phyloP scores from a whole-genome alignment of 1,140 invertebrate genomes.

The Drosophila sproati region DNA sequence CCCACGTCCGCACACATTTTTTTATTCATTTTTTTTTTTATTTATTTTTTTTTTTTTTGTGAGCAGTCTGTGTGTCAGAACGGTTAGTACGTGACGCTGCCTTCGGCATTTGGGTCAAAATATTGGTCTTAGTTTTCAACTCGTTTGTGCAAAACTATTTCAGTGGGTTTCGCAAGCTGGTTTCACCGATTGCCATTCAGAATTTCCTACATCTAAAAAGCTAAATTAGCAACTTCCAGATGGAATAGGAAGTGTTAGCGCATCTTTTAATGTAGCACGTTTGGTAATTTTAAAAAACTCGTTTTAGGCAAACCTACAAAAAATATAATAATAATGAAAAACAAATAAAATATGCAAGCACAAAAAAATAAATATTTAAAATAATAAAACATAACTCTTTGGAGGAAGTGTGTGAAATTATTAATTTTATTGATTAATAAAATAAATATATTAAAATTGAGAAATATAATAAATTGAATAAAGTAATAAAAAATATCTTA shows the following conservation, averaged over 20 bases:
- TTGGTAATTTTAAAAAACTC: too few relatives aligned
- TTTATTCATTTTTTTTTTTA: neutral
- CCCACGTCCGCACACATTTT: slow-evolving; percentile 45
- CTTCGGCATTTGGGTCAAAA: slow-evolving; percentile 44
- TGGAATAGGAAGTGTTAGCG: neutral
- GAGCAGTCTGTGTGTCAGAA: slow-evolving; percentile 45
- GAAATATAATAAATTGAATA: too few relatives aligned
- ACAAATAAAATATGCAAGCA: too few relatives aligned
- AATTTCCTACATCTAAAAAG: slow-evolving; percentile 15
- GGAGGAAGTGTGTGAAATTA: too few relatives aligned
- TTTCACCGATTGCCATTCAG: slow-evolving; percentile 9
- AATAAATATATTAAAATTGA: too few relatives aligned
- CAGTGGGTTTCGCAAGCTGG: slow-evolving; percentile 39
- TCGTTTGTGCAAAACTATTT: slow-evolving; percentile 41
- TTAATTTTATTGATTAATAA: too few relatives aligned
- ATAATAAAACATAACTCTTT: too few relatives aligned
- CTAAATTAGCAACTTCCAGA: slow-evolving; percentile 2
- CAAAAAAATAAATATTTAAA: too few relatives aligned
- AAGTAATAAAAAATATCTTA: too few relatives aligned
- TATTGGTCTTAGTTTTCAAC: slow-evolving; percentile 46
- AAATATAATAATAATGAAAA: neutral
- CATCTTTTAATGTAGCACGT: neutral
- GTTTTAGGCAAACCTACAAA: too few relatives aligned
- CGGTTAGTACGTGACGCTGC: slow-evolving; percentile 43
- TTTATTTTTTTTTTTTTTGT: slow-evolving; percentile 12